Base-by-base conservation (phyloP, 2,797 vertebrate genomes). In the Danionella dracula region DNA sequence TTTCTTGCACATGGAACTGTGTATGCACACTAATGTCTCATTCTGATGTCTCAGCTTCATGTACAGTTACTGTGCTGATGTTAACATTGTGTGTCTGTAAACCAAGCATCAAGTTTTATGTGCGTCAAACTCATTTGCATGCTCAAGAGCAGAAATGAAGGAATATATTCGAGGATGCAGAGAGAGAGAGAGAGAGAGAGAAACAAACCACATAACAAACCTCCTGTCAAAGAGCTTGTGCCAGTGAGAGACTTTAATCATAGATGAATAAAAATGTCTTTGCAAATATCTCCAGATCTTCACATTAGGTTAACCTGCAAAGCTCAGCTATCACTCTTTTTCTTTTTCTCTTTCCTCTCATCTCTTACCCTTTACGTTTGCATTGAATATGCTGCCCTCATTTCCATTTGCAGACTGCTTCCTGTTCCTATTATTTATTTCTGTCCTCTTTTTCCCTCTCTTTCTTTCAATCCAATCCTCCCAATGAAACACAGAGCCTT, bases 231-330 rank as follows among this genome's bases (percentile, higher is more conserved):
- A 73, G 72, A 72, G 82, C 72, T 75, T 10, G 53, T 79, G 82
- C 68, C 74, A 75, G 45, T 38, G 23, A 62, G 40, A 74, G 58
- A 77, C 71, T 72, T 66, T 84, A 90, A 89, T 90, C 90, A 90
- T 79, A 90, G 89, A 89, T 87, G 90, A 92, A 90, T 94, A 90
- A 90, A 90, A 92, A 86, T 88, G 90, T 83, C 58, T 83, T 83
- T 78, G 78, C 79, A 90, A 91, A 90, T 90, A 86, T 91, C 78
- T 80, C 69, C 85, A 91, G 89, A 89, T 92, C 78, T 82, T 73
- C 79, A 84, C 82, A 83, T 85, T 86, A 81, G 83, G 80, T 85
- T 76, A 90, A 93, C 89, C 89, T 93, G 88, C 86, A 90, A 29
- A 74, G 82, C 85, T 88, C 88, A 88, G 85, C 79, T 64, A 5